phyloP scores from a whole-genome alignment of 2,797 vertebrate genomes.

The Linurgus olivaceus region DNA sequence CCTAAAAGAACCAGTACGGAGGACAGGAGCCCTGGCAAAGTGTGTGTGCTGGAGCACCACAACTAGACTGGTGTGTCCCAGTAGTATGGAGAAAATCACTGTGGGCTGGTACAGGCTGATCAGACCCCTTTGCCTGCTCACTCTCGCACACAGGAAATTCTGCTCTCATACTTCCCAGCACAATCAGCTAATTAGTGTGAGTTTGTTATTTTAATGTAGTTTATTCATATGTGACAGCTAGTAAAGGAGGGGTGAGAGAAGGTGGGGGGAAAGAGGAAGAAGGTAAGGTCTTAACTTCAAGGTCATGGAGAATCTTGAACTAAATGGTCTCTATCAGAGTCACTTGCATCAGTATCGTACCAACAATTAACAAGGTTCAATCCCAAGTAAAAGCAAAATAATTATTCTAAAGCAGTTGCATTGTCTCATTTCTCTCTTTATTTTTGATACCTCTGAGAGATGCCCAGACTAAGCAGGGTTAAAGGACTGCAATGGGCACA shows the following conservation, averaged over 20 bases:
- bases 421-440: not conserved
- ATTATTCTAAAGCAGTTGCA: not conserved
- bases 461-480: not conserved
- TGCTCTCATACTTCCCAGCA: slow-evolving; percentile 64
- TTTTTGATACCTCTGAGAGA: not conserved
- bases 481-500: not conserved
- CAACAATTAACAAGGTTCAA: slow-evolving; percentile 34
- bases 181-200: slow-evolving; percentile 68
- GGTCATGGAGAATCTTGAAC: slow-evolving; percentile 42
- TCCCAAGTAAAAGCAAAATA: slow-evolving; percentile 25
- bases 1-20: not conserved
- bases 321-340: slow-evolving; percentile 51
- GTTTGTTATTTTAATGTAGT: slow-evolving; percentile 71
- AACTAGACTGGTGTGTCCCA: not conserved
- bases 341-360: slow-evolving; percentile 36
- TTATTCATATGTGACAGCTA: slow-evolving; percentile 68
- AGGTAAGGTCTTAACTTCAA: slow-evolving; percentile 64
- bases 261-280: slow-evolving; percentile 39
- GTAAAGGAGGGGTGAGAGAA: slow-evolving; percentile 48
- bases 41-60: not conserved
- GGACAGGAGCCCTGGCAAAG: not conserved
- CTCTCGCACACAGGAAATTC: slow-evolving; percentile 44
- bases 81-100: not conserved
- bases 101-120: not conserved
- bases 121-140: not conserved